These are phyloP conservation scores for Muricea muricata DNA, from an alignment of 92 coral and sea anemone species.

Conservation along the genomic window DNA sequence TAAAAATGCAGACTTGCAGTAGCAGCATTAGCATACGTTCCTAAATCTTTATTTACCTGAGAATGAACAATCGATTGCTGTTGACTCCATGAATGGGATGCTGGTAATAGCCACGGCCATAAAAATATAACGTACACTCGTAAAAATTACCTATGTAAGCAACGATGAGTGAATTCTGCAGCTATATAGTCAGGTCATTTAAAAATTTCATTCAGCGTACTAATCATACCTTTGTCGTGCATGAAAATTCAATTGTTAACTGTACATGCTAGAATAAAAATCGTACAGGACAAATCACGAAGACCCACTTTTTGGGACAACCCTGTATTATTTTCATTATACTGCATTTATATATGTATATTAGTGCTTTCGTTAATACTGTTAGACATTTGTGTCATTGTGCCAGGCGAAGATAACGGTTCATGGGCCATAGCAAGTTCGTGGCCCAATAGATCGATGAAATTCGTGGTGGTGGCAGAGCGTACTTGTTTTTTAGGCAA, in stretches of 20 bases:
- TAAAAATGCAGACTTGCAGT: no score
- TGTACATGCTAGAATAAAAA: no score
- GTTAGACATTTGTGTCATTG: background rate
- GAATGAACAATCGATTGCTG: constrained; percentile 13
- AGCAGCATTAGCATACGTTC: background rate
- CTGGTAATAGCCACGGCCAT: constrained; percentile 26
- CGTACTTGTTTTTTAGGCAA: background rate
- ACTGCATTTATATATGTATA: background rate
- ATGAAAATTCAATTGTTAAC: background rate
- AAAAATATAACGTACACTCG: no score
- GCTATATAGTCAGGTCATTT: no score
- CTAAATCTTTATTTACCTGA: constrained; percentile 9
- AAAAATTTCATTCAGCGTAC: no score
- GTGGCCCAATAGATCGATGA: constrained; percentile 22
- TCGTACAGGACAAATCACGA: no score
- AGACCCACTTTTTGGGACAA: constrained; percentile 11
- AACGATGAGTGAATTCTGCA: no score
- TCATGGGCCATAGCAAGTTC: constrained; percentile 19
- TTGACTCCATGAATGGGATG: constrained; percentile 23
- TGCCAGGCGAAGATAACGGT: constrained; percentile 9
- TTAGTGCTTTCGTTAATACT: constrained; percentile 12
- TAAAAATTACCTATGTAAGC: no score
- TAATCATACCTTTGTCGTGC: background rate
- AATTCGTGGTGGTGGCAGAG: constrained; percentile 26
- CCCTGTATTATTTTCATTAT: constrained; percentile 14